phyloP scores from a whole-genome alignment of 2,888 invertebrate species.

The Plagodis dolabraria region DNA sequence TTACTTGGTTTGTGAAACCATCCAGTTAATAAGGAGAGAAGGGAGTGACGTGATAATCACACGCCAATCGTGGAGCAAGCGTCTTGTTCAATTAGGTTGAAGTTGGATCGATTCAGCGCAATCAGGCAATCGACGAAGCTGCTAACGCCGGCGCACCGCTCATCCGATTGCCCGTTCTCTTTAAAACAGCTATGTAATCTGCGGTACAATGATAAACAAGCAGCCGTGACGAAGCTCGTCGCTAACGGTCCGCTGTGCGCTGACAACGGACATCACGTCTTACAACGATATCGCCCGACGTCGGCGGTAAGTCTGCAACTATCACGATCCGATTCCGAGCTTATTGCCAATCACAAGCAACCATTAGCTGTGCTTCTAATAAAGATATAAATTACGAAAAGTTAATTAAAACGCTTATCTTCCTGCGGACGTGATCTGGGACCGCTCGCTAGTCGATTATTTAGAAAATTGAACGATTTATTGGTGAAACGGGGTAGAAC shows the following conservation, averaged over 20 bases:
- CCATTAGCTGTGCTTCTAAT: slow-evolving; percentile 72
- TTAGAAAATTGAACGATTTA: slow-evolving; percentile 75
- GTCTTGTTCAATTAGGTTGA: slow-evolving; percentile 21
- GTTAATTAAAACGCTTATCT: slow-evolving; percentile 81
- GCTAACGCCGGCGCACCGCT: slow-evolving; percentile 32
- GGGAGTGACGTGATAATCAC: slow-evolving; percentile 4
- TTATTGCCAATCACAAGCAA: slow-evolving; percentile 70
- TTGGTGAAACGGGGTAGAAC: slow-evolving; percentile 58
- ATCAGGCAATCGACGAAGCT: slow-evolving; percentile 39
- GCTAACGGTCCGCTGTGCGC: slow-evolving; percentile 26
- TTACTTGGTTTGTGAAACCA: neutral
- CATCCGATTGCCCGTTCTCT: slow-evolving; percentile 36
- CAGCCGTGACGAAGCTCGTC: slow-evolving; percentile 19
- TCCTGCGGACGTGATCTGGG: slow-evolving; percentile 50
- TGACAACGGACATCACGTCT: slow-evolving; percentile 58
- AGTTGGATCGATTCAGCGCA: slow-evolving; percentile 15
- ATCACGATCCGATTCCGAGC: slow-evolving; percentile 62
- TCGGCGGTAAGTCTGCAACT: slow-evolving; percentile 40
- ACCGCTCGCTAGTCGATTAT: slow-evolving; percentile 49
- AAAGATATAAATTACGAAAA: slow-evolving; percentile 82
- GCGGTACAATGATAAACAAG: slow-evolving; percentile 23
- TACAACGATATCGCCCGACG: slow-evolving; percentile 47
- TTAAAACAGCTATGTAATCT: slow-evolving; percentile 19
- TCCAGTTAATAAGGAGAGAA: slow-evolving; percentile 4
- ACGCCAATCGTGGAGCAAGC: slow-evolving; percentile 13